Percentiles rank a stretch among this genome's conserved stretches.
Conservation (phyloP, 2,888 invertebrate genomes). For the Cephus runcator region DNA sequence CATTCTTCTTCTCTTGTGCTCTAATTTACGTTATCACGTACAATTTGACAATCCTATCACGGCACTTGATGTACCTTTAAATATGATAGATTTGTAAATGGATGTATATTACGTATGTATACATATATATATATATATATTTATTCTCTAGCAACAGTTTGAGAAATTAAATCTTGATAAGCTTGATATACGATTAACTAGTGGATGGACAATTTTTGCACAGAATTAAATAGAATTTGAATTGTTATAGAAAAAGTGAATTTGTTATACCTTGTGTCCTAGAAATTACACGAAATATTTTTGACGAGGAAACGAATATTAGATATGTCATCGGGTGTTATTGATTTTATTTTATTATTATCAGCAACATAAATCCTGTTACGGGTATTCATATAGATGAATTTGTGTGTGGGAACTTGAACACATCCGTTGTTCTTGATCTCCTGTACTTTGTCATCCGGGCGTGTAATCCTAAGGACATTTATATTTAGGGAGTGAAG, state of each 20-base stretch:
- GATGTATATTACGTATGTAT: too few relatives aligned
- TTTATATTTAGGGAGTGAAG: not conserved
- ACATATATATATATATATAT: slow-evolving; percentile 1
- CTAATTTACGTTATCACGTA: not conserved
- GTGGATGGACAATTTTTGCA: not conserved
- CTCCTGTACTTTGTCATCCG: not conserved
- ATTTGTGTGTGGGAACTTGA: not conserved
- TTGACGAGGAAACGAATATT: not conserved
- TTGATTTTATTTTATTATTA: not conserved
- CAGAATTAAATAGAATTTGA: not conserved
- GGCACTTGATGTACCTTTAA: not conserved
- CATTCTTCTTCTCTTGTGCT: not conserved
- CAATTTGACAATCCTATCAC: not conserved
- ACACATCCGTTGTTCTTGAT: not conserved
- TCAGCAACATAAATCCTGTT: not conserved
- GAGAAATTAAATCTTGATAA: not conserved
- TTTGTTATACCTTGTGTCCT: not conserved
- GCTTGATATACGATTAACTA: not conserved
- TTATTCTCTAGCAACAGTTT: not conserved
- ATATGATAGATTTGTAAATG: not conserved
- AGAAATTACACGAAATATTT: not conserved
- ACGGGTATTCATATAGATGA: not conserved
- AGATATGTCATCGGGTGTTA: not conserved
- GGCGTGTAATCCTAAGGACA: not conserved
- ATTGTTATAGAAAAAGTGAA: not conserved